Evolutionary conservation across 2,888 invertebrate genomes (phyloP).

Genomic region (Euplexia lucipara): DNA sequence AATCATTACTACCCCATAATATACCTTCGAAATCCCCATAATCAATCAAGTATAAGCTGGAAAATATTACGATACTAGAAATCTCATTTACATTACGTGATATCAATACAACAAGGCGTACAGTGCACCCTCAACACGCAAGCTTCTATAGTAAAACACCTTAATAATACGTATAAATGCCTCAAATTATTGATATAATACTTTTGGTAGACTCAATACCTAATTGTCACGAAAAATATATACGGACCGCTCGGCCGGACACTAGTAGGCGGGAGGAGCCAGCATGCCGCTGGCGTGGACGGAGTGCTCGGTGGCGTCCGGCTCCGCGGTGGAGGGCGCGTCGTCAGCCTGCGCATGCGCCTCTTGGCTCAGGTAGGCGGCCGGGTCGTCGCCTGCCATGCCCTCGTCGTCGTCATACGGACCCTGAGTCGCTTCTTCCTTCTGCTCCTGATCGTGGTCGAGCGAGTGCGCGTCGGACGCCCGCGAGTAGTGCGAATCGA

Average conservation of each 20-base stretch:
- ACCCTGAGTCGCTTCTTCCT: slow-evolving; percentile 91
- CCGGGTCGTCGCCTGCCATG: slow-evolving; percentile 91
- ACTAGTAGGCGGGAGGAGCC: slow-evolving; percentile 89
- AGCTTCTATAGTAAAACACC: slow-evolving; percentile 75
- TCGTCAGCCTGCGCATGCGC: slow-evolving; percentile 86
- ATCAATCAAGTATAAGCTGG: slow-evolving; percentile 74
- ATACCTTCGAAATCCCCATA: slow-evolving; percentile 82
- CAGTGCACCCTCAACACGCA: slow-evolving; percentile 78
- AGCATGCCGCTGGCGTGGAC: slow-evolving; percentile 91
- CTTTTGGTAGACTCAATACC: slow-evolving; percentile 87
- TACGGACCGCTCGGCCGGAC: slow-evolving; percentile 74
- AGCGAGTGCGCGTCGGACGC: slow-evolving; percentile 87
- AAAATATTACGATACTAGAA: slow-evolving; percentile 74
- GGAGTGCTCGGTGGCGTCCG: slow-evolving; percentile 90
- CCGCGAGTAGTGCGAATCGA: slow-evolving; percentile 91
- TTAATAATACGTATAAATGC: slow-evolving; percentile 73
- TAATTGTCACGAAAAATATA: slow-evolving; percentile 73
- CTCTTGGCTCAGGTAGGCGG: slow-evolving; percentile 85
- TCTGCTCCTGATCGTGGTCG: slow-evolving; percentile 84
- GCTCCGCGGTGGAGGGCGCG: slow-evolving; percentile 91
- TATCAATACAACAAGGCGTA: slow-evolving; percentile 72
- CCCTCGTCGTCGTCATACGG: slow-evolving; percentile 91
- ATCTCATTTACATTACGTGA: slow-evolving; percentile 79
- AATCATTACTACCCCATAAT: slow-evolving; percentile 81
- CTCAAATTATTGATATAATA: slow-evolving; percentile 84